Percentiles rank a stretch among this genome's conserved stretches.
Conservation (phyloP, 2,888 invertebrate species). For the Trissoscelio sp. region DNA sequence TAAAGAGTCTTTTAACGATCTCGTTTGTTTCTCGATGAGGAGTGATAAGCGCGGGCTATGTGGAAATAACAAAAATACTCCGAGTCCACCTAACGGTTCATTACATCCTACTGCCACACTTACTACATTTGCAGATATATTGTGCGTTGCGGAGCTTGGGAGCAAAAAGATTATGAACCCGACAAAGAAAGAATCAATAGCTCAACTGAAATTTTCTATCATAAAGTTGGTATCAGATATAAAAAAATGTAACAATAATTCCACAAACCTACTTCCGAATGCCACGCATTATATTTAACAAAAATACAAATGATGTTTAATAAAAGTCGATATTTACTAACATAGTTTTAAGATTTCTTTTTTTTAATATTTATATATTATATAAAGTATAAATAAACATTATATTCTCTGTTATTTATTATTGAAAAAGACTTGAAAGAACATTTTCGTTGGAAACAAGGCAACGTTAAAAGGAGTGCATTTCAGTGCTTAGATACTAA, state of each 20-base stretch:
- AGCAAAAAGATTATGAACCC: constrained; percentile 56
- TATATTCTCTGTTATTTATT: constrained; percentile 12
- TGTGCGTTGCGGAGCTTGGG: constrained; percentile 52
- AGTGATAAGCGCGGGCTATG: constrained; percentile 68
- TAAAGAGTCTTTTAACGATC: constrained; percentile 59
- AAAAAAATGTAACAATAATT: constrained; percentile 41
- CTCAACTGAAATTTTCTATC: constrained; percentile 44
- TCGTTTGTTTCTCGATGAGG: constrained; percentile 65
- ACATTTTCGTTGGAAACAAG: neutral
- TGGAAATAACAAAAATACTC: constrained; percentile 79
- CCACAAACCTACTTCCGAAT: constrained; percentile 51
- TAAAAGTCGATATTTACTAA: neutral
- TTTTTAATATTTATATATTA: no score
- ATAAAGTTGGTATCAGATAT: constrained; percentile 19
- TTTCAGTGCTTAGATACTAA: constrained; percentile 14
- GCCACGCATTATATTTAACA: constrained; percentile 9
- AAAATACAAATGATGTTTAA: neutral
- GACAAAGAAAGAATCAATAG: constrained; percentile 41
- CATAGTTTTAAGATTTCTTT: no score
- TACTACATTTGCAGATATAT: constrained; percentile 73
- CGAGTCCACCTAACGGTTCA: constrained; percentile 81
- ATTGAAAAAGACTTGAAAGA: no score
- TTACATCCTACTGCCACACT: constrained; percentile 83
- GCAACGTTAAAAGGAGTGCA: constrained; percentile 18
- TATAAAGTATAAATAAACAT: no score